Evolutionary conservation across 30 jellyfish, hydroid and myxozoan genomes (phyloP), one percentile per base, ranked within the genome.

Genomic region (Phacellophora camtschatica): DNA sequence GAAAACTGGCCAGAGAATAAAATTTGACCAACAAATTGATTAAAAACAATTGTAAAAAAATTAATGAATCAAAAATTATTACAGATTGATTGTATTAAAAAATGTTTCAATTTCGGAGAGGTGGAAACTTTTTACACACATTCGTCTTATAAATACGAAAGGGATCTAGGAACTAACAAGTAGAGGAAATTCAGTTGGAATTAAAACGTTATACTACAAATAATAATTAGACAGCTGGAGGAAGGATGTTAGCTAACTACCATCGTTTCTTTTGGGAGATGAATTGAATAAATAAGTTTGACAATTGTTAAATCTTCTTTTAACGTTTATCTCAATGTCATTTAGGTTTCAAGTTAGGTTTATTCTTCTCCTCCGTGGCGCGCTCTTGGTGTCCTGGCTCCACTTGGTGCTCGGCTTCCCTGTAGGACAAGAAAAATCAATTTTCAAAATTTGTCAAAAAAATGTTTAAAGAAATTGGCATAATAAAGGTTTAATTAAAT

Each of bases 341-440:
- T 57, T 76, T 59, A 12, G 15, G 19, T 37, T 59, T 28, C 4
- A 27, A 10, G 19, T 56, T 25, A 23, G 30, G 22, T 27, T 62
- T 63, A 61, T 43, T 62, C 81, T 42, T 78, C 91, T 13, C 77
- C 91, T 62, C 91, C 91, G 1, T 77, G 83, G n/a, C 94, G 89
- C 23, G 96, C 29, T 46, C 97, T 75, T 16, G 97, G 97, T 39
- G 95, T 90, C 71, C 97, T 90, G 35, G 97, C 96, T 50, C 88
- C 95, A 39, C 97, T 90, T 9, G 97, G 93, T 34, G 97, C 94
- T 41, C 97, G 93, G 93, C 97, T 90, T 2, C 96, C 90, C 97
- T 90, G 87, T 35, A 28, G 22, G 19, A n/a, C 62, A 62, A 63
- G 35, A 55, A 16, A 24, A 41, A 28, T 6, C n/a, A n/a, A n/a